These are phyloP conservation scores for Meandrina meandrites DNA, from an alignment of 92 coral and sea anemone species.

Conservation along the genomic window DNA sequence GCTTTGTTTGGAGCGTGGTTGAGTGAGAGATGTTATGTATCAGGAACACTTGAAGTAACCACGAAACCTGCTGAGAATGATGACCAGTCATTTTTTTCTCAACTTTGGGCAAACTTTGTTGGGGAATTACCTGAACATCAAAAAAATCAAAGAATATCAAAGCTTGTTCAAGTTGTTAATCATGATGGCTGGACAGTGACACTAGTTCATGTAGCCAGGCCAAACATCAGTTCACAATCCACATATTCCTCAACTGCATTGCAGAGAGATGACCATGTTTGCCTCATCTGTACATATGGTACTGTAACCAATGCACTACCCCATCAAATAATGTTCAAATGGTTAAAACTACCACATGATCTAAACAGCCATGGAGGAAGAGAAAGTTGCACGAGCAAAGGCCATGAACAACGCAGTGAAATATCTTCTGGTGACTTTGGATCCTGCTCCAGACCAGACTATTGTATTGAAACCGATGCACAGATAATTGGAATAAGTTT, in stretches of 20 bases:
- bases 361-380: background rate
- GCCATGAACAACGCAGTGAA: background rate
- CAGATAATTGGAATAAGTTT: constrained; percentile 80
- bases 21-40: constrained; percentile 61
- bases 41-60: constrained; percentile 68
- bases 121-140: too few relatives aligned
- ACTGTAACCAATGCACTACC: constrained; percentile 65
- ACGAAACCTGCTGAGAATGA: constrained; percentile 20
- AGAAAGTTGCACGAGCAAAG: too few relatives aligned
- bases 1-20: constrained; percentile 90
- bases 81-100: constrained; percentile 59
- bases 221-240: background rate
- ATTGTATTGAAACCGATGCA: constrained; percentile 70
- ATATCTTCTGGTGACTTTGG: background rate
- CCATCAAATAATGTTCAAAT: constrained; percentile 75
- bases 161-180: constrained; percentile 69
- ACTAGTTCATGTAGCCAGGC: constrained; percentile 71
- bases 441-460: constrained; percentile 59
- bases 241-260: background rate
- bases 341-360: constrained; percentile 21
- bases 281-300: constrained; percentile 80
- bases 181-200: constrained; percentile 75
- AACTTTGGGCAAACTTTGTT: constrained; percentile 74
- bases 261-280: constrained; percentile 25
- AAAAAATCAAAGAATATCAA: constrained; percentile 15